Conservation (phyloP, 2,888 invertebrate species). For the Cephalotes varians region DNA sequence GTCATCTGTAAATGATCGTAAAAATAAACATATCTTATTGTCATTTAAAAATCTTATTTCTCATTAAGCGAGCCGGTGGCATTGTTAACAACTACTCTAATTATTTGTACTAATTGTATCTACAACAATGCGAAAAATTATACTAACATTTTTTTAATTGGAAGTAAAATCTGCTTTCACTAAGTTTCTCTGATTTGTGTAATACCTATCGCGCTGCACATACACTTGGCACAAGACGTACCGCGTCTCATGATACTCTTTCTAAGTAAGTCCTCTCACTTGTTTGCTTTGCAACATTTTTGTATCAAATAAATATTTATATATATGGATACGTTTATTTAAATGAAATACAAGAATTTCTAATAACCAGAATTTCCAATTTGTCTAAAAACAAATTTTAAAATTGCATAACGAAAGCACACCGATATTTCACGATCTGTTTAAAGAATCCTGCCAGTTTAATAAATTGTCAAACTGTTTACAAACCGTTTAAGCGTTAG, state of each 20-base stretch:
- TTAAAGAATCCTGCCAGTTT: conserved; percentile 64
- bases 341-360: not conserved
- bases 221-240: too few relatives aligned
- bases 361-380: not conserved
- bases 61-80: not conserved
- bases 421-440: conserved; percentile 34
- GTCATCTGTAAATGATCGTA: conserved; percentile 20
- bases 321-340: not conserved
- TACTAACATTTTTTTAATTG: conserved; percentile 20
- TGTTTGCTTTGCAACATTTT: not conserved
- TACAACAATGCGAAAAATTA: conserved; percentile 7
- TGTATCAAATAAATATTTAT: not conserved
- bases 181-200: conserved; percentile 55
- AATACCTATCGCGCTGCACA: too few relatives aligned
- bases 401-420: not conserved
- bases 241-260: too few relatives aligned
- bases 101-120: not conserved
- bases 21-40: conserved; percentile 9
- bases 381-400: not conserved
- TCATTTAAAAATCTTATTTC: not conserved
- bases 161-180: conserved; percentile 55
- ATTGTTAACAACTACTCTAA: not conserved
- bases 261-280: conserved; percentile 43
- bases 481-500: conserved; percentile 82
- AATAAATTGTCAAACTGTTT: conserved; percentile 81